These are phyloP conservation scores for Peromyscus californicus DNA, from an alignment of 2,113 vertebrate genomes.

Conservation along the genomic window DNA sequence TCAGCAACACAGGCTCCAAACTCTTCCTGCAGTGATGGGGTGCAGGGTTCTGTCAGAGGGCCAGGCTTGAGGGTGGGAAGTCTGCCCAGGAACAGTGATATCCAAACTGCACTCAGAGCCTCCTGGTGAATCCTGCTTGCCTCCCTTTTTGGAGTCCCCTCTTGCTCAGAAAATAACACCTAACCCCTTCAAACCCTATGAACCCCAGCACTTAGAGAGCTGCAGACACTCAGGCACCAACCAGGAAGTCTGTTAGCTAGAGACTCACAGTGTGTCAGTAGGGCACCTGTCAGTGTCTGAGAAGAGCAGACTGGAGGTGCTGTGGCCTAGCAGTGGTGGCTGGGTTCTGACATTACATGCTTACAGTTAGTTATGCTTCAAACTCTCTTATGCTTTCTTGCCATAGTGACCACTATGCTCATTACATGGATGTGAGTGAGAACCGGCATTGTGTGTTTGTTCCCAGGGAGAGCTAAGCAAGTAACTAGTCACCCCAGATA, in stretches of 20 bases:
- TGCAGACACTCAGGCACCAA: no score
- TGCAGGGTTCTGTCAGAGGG: not conserved
- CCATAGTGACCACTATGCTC: not conserved
- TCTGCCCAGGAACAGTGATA: not conserved
- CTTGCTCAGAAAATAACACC: not conserved
- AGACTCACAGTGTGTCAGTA: not conserved
- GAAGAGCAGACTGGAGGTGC: not conserved
- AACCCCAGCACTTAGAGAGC: no score
- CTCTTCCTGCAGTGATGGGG: not conserved
- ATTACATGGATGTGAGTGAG: not conserved
- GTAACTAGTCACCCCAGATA: not conserved
- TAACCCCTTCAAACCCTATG: no score
- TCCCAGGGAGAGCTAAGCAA: not conserved
- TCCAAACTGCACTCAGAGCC: no score
- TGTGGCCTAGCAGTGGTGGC: not conserved
- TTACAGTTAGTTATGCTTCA: not conserved
- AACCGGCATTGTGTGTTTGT: not conserved
- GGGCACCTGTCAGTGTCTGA: not conserved
- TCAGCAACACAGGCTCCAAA: no score
- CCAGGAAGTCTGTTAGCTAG: no score
- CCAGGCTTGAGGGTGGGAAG: no score
- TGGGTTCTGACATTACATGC: not conserved
- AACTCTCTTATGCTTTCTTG: not conserved
- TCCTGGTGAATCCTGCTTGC: not conserved
- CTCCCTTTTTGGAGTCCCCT: not conserved